A percentile compares a stretch with the other conserved stretches of the same genome.
phyloP scores from a whole-genome alignment of 1,140 invertebrate species.

The Sycophaga agraensis region DNA sequence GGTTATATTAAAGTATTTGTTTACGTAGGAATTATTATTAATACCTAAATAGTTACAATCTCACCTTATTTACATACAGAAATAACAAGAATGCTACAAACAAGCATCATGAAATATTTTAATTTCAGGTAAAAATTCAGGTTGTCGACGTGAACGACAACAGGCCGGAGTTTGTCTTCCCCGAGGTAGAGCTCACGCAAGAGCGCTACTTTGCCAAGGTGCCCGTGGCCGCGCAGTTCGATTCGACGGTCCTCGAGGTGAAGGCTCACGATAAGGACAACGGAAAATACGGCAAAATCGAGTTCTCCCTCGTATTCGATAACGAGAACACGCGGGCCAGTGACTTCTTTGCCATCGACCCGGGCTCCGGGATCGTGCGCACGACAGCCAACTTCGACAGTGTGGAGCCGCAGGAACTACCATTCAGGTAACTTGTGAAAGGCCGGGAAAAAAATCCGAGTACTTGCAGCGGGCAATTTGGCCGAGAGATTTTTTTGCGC shows the following conservation, averaged over 20 bases:
- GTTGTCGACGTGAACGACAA: constrained; percentile 88
- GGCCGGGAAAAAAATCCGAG: no score
- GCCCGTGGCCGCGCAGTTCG: constrained; percentile 68
- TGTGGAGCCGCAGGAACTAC: constrained; percentile 64
- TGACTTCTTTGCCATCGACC: constrained; percentile 72
- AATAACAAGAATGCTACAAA: no score
- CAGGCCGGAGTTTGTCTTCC: constrained; percentile 76
- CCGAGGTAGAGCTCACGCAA: constrained; percentile 56
- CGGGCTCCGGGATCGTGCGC: constrained; percentile 71
- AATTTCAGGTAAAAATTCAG: constrained; percentile 74
- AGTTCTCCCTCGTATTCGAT: constrained; percentile 68
- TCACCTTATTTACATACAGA: no score
- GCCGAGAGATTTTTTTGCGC: no score
- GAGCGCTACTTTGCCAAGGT: constrained; percentile 74
- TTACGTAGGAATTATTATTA: no score
- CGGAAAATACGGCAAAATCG: constrained; percentile 74
- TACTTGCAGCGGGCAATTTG: no score
- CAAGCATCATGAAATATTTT: no score
- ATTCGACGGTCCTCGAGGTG: constrained; percentile 74
- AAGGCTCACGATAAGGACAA: constrained; percentile 81
- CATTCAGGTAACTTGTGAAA: constrained; percentile 59
- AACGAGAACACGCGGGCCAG: constrained; percentile 57
- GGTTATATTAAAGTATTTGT: no score
- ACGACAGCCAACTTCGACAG: constrained; percentile 72
- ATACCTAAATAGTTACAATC: no score